Base-by-base conservation (phyloP, 1,140 invertebrate species). In the Drosophila obscura region DNA sequence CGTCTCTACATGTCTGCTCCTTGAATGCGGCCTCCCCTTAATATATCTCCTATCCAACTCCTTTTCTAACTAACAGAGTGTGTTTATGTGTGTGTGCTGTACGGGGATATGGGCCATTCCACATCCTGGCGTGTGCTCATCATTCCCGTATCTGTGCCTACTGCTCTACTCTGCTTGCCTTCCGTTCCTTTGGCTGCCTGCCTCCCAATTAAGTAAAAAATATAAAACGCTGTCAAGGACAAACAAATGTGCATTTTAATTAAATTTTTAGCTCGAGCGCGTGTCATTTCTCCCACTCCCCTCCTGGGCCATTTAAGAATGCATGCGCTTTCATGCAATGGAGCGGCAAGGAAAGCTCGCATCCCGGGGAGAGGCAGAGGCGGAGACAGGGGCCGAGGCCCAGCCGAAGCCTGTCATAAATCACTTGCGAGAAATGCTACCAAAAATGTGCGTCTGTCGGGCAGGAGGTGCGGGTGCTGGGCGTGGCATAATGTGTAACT, bases 191-290 rank as follows among this genome's bases (percentile, higher is more conserved):
- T 26, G 67, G 51, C 74, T 60, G 73, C 9, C 24, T 62, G 51
- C 48, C 76, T 84, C 58, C 82, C 82, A 87, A 87, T 87, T 87
- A 85, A 81, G 62, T 73, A 73, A 80, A 80, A 82, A 88, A 75
- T 83, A 83, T 77, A 87, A 83, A 88, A 88, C 73, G 67, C 83
- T 88, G 83, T 80, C 83, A 88, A 88, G 83, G 83, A 88, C 72
- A 73, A 73, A 66, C 68, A 80, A 88, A 88, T 88, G 83, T 83
- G 83, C 76, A 88, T 88, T 88, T 88, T 88, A 88, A 88, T 88
- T 88, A 88, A 88, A 88, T 88, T 88, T 88, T 67, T 74, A 79
- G 60, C 53, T 77, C 49, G 60, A 46, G 53, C 52, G 49, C 61
- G 43, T 58, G 44, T 13, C 19, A 50, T 49, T 53, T 57, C 56